These are phyloP conservation scores for Hexactinellida sp. DNA, from an alignment of 37 sponge, comb jelly and placozoan genomes.

Conservation along the genomic window DNA sequence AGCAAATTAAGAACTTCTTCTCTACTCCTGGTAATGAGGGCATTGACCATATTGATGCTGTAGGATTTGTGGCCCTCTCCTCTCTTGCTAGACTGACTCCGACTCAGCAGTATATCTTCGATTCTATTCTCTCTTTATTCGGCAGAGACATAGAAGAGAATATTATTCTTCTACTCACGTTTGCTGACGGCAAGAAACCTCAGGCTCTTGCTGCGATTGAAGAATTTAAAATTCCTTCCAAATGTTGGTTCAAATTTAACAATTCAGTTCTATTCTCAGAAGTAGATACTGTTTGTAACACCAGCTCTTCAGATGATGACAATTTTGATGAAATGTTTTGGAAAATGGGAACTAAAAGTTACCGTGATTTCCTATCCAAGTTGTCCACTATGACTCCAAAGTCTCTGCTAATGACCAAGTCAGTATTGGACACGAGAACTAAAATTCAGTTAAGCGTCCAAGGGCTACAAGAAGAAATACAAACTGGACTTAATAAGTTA, in stretches of 20 bases:
- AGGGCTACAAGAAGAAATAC: conserved; percentile 33
- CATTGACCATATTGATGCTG: conserved; percentile 34
- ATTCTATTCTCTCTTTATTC: conserved; percentile 32
- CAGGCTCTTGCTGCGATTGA: conserved; percentile 32
- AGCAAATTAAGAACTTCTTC: conserved; percentile 34
- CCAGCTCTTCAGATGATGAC: neutral
- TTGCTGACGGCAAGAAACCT: conserved; percentile 34
- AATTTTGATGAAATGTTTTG: neutral
- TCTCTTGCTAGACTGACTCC: conserved; percentile 27
- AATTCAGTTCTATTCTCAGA: conserved; percentile 37
- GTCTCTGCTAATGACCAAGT: conserved; percentile 38
- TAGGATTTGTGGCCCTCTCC: conserved; percentile 38
- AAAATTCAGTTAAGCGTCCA: conserved; percentile 30
- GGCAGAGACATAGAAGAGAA: conserved; percentile 33
- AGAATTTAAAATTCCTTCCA: conserved; percentile 19
- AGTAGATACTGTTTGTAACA: neutral
- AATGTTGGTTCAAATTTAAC: conserved; percentile 30
- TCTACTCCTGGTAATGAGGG: conserved; percentile 14
- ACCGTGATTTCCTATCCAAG: neutral
- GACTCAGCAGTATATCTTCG: conserved; percentile 35
- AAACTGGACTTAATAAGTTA: conserved; percentile 23
- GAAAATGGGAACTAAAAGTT: neutral
- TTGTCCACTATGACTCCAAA: neutral
- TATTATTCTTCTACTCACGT: conserved; percentile 36
- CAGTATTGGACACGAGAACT: conserved; percentile 42